These are phyloP conservation scores for Dinothrombium tinctorium DNA, from an alignment of 1,140 invertebrate genomes.

Conservation along the genomic window DNA sequence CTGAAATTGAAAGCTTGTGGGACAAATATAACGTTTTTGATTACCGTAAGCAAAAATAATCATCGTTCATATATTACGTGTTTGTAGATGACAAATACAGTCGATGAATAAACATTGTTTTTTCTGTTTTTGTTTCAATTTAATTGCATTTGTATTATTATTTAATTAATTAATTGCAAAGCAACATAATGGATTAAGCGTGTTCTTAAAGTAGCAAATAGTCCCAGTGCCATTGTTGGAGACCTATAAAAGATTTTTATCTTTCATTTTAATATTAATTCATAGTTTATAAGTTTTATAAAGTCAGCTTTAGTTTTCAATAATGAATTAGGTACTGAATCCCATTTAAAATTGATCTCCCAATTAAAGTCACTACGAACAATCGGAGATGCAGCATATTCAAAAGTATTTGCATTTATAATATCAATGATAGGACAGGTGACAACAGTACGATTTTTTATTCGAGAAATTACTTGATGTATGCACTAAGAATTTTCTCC, in stretches of 20 bases:
- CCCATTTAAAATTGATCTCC: conserved; percentile 89
- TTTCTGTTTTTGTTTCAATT: too few relatives aligned
- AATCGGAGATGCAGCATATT: conserved; percentile 55
- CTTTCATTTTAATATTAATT: background rate
- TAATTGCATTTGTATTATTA: too few relatives aligned
- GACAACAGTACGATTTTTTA: conserved; percentile 38
- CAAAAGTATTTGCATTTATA: conserved; percentile 87
- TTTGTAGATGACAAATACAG: too few relatives aligned
- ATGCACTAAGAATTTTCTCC: conserved; percentile 81
- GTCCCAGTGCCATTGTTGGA: conserved; percentile 87
- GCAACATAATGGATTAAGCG: too few relatives aligned
- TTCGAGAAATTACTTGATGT: conserved; percentile 50
- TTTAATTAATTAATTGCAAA: too few relatives aligned
- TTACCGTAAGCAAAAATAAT: too few relatives aligned
- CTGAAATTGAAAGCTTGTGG: too few relatives aligned
- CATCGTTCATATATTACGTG: too few relatives aligned
- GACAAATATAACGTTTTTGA: too few relatives aligned
- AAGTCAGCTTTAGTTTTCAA: conserved; percentile 44
- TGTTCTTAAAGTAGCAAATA: too few relatives aligned
- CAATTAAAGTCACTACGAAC: conserved; percentile 59
- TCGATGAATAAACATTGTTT: too few relatives aligned
- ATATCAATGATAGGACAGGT: conserved; percentile 87
- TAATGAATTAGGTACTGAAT: conserved; percentile 43
- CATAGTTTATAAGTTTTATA: conserved; percentile 45
- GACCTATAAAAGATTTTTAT: conserved; percentile 38